These are phyloP conservation scores for Cyanoderma ruficeps DNA, from an alignment of 2,113 vertebrate species.

Conservation along the genomic window DNA sequence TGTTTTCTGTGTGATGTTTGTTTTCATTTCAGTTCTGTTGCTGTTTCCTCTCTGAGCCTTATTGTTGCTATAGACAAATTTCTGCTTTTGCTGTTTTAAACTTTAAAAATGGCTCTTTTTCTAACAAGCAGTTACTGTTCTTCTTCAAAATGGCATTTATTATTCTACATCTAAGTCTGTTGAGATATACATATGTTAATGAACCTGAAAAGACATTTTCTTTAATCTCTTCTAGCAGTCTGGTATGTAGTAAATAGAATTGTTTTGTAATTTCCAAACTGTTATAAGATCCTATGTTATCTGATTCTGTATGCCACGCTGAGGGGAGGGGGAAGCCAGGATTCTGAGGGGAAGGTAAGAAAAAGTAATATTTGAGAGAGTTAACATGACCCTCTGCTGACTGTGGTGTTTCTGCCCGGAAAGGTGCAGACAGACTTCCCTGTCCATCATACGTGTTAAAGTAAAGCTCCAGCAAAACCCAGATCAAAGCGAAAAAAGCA, in stretches of 20 bases:
- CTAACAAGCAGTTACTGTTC: slow-evolving; percentile 64
- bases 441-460: neutral
- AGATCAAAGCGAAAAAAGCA: neutral
- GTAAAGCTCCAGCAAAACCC: neutral
- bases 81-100: slow-evolving; percentile 53
- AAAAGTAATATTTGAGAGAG: neutral
- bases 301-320: neutral
- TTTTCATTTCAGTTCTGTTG: slow-evolving; percentile 16
- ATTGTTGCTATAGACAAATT: slow-evolving; percentile 27
- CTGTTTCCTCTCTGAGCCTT: slow-evolving; percentile 18
- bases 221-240: slow-evolving; percentile 70
- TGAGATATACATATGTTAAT: slow-evolving; percentile 73
- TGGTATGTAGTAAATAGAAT: slow-evolving; percentile 65
- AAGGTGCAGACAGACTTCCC: neutral
- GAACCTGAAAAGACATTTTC: slow-evolving; percentile 36
- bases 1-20: slow-evolving; percentile 16
- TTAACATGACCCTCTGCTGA: neutral
- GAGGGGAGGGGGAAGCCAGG: neutral
- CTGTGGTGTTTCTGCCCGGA: neutral
- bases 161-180: slow-evolving; percentile 63
- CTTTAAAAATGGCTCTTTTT: slow-evolving; percentile 66
- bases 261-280: slow-evolving; percentile 56
- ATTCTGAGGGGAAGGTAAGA: neutral
- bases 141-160: slow-evolving; percentile 42
- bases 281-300: neutral